Base-by-base conservation (phyloP, 92 coral and sea anemone species). In the Desmophyllum pertusum region DNA sequence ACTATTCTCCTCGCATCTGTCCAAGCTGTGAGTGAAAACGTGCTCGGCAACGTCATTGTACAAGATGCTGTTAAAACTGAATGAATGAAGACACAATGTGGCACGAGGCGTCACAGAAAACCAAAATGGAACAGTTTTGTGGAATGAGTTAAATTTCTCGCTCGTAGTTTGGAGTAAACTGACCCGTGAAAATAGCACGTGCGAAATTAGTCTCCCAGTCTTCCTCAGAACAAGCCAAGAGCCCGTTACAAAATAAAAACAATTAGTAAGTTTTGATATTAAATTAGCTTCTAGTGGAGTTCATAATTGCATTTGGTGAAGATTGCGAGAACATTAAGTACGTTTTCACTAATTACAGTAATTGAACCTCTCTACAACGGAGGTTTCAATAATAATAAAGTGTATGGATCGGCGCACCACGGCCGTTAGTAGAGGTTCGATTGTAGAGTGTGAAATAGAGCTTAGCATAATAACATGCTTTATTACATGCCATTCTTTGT, bases 1-100 rank as follows among this genome's bases (percentile, higher is more conserved):
- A 38, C 61, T 33, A 66, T 33, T 76, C 29, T 29, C 85, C 10
- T 65, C 93, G 1, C 87, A 87, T 15, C 25, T 90, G 33, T 90
- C 93, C 19, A 90, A 90, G 66, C 77, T 90, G 71, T 90, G 87
- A 86, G 41, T 25, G 52, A 41, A 15, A 64, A 57, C 25, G 46
- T 27, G 33, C 51, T 36, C 38, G 5, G 21, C 30, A 17, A 52
- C 3, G 14, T 5, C 23, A 39, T 15, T n/a, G 35, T 4, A 48
- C 53, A 48, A 48, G 0, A 14, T 8, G 31, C 63, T 59, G 35
- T 25, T 59, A 33, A 59, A 14, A 23, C 10, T 14, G 30, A 27
- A 25, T n/a, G 35, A 59, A 10, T 27, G 11, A 59, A 57, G 1
- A 25, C 65, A 59, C n/a, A n/a, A n/a, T n/a, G 17, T 59, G 35